These are phyloP conservation scores for Euclidia mi DNA, from an alignment of 2,888 invertebrate species.

Conservation along the genomic window DNA sequence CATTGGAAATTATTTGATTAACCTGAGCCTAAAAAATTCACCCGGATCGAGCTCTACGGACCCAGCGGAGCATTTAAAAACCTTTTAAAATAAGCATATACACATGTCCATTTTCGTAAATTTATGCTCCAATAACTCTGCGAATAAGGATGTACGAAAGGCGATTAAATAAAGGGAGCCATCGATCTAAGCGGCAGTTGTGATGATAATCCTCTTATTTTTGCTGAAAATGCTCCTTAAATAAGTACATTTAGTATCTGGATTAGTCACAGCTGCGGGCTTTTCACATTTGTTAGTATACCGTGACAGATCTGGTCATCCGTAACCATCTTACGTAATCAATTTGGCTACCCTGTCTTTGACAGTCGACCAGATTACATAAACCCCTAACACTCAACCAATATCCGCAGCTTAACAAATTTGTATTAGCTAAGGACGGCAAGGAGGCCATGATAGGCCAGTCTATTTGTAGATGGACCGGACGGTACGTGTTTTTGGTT, in stretches of 20 bases:
- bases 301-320: constrained; percentile 60
- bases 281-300: constrained; percentile 50
- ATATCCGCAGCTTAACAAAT: background rate
- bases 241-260: constrained; percentile 40
- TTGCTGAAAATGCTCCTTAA: constrained; percentile 19
- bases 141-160: constrained; percentile 3
- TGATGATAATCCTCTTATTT: constrained; percentile 6
- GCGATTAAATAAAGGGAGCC: constrained; percentile 10
- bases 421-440: background rate
- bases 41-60: too few species aligned
- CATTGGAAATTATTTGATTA: too few species aligned
- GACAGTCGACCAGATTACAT: constrained; percentile 29
- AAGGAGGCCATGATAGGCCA: constrained; percentile 19
- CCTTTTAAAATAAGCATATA: too few species aligned
- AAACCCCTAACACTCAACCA: constrained; percentile 17
- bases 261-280: constrained; percentile 47
- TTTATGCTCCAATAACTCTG: constrained; percentile 1
- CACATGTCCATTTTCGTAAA: constrained; percentile 1
- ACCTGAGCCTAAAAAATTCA: too few species aligned
- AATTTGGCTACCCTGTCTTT: constrained; percentile 55
- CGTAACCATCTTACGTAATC: constrained; percentile 59
- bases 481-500: constrained; percentile 53
- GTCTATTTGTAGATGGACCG: constrained; percentile 54
- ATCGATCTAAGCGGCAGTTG: constrained; percentile 4
- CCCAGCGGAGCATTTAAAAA: too few species aligned